Evolutionary conservation across 2,888 invertebrate species (phyloP).

Genomic region (Dastarcus helophoroides): DNA sequence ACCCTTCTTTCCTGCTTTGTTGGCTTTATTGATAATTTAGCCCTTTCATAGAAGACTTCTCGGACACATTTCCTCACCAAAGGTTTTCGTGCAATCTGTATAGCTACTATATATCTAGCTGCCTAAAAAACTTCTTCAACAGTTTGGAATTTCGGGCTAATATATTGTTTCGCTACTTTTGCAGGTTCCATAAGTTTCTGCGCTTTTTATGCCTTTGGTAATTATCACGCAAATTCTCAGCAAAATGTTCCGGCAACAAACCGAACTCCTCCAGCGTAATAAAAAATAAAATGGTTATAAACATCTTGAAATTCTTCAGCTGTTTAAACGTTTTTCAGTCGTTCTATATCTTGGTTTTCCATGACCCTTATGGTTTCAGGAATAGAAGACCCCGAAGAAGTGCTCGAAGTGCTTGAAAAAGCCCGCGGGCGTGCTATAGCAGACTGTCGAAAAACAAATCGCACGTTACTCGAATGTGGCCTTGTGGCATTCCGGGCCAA

Average conservation of each 20-base stretch:
- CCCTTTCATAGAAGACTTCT: conserved; percentile 79
- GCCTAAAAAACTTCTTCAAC: conserved; percentile 80
- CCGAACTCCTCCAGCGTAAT: conserved; percentile 87
- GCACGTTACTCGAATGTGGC: no score
- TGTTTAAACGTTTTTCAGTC: conserved; percentile 64
- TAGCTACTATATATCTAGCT: conserved; percentile 87
- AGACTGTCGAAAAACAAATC: no score
- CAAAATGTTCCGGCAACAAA: conserved; percentile 85
- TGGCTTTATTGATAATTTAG: conserved; percentile 67
- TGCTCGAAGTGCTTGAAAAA: no score
- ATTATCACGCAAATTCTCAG: conserved; percentile 91
- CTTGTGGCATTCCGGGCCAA: no score
- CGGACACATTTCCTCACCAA: conserved; percentile 73
- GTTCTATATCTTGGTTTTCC: conserved; percentile 74
- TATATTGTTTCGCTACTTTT: conserved; percentile 70
- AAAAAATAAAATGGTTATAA: conserved; percentile 84
- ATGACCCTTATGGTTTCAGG: conserved; percentile 74
- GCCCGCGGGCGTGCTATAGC: no score
- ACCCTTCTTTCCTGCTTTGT: conserved; percentile 88
- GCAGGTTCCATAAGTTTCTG: conserved; percentile 78
- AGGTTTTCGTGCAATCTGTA: conserved; percentile 87
- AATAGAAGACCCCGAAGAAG: no score
- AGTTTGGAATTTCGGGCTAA: conserved; percentile 53
- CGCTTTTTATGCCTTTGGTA: conserved; percentile 89
- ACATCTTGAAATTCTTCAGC: conserved; percentile 89